Percentiles rank a stretch among this genome's conserved stretches.
phyloP scores from a whole-genome alignment of 2,888 invertebrate species.

The Coenonympha arcania region DNA sequence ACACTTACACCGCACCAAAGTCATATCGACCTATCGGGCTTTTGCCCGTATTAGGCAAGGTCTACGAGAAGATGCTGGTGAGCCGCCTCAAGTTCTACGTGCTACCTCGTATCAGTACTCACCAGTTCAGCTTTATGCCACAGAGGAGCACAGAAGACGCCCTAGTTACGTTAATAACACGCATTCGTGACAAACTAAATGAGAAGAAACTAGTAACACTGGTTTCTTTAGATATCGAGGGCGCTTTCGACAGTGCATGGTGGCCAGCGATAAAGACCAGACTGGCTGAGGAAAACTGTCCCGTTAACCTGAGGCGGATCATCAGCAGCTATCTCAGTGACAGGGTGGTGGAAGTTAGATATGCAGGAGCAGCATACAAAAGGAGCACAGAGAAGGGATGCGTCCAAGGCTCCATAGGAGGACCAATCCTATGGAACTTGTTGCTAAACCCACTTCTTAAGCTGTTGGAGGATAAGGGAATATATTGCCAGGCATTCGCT shows the following conservation, averaged over 20 bases:
- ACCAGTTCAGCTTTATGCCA: conserved; percentile 25
- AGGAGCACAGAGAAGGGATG: conserved; percentile 22
- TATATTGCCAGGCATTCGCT: conserved; percentile 26
- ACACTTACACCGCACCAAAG: conserved; percentile 13
- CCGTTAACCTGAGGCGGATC: neutral
- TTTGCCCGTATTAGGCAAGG: conserved; percentile 20
- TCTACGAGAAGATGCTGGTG: conserved; percentile 19
- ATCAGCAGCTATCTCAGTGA: conserved; percentile 17
- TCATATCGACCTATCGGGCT: conserved; percentile 22
- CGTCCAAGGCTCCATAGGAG: conserved; percentile 24
- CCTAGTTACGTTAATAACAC: conserved; percentile 12
- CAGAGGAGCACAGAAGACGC: conserved; percentile 23
- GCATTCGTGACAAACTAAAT: neutral
- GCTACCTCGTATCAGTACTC: neutral
- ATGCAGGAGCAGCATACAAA: conserved; percentile 9
- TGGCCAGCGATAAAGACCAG: conserved; percentile 20
- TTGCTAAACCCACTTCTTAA: conserved; percentile 21
- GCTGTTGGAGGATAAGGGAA: neutral
- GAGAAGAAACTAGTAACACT: conserved; percentile 12
- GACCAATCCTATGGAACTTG: conserved; percentile 26
- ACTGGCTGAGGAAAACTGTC: neutral
- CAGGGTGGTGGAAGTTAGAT: conserved; percentile 13
- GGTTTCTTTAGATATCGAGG: conserved; percentile 25
- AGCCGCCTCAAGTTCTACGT: conserved; percentile 16
- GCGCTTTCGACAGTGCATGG: conserved; percentile 26